These are phyloP conservation scores for Lymantria monacha DNA, from an alignment of 2,888 invertebrate species.

Conservation along the genomic window DNA sequence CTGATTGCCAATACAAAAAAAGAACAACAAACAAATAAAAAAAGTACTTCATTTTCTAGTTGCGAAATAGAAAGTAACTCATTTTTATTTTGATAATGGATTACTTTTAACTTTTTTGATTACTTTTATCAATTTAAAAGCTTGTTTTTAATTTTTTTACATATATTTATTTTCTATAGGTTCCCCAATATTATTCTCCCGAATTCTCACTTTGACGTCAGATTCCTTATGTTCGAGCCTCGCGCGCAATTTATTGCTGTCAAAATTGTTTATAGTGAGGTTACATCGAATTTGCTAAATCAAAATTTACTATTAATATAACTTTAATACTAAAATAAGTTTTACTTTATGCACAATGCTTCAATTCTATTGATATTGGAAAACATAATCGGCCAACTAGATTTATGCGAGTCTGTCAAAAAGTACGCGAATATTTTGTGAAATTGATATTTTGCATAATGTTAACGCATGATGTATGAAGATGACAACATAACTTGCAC, in stretches of 20 bases:
- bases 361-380: conserved; percentile 18
- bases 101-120: no score
- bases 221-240: conserved; percentile 34
- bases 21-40: no score
- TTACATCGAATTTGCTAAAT: conserved; percentile 21
- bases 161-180: no score
- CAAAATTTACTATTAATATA: conserved; percentile 10
- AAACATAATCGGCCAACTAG: conserved; percentile 56
- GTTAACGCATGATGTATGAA: conserved; percentile 78
- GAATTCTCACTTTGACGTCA: no score
- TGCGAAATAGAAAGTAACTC: no score
- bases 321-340: conserved; percentile 9
- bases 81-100: no score
- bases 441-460: conserved; percentile 67
- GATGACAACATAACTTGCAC: conserved; percentile 77
- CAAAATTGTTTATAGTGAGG: conserved; percentile 75
- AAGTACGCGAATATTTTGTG: conserved; percentile 74
- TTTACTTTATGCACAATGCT: conserved; percentile 8
- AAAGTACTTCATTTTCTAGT: no score
- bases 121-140: no score
- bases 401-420: conserved; percentile 62
- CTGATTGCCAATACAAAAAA: no score
- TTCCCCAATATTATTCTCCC: no score
- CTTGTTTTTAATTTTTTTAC: no score
- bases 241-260: conserved; percentile 71